phyloP scores from a whole-genome alignment of 2,113 vertebrate species.

The Mastomys coucha region DNA sequence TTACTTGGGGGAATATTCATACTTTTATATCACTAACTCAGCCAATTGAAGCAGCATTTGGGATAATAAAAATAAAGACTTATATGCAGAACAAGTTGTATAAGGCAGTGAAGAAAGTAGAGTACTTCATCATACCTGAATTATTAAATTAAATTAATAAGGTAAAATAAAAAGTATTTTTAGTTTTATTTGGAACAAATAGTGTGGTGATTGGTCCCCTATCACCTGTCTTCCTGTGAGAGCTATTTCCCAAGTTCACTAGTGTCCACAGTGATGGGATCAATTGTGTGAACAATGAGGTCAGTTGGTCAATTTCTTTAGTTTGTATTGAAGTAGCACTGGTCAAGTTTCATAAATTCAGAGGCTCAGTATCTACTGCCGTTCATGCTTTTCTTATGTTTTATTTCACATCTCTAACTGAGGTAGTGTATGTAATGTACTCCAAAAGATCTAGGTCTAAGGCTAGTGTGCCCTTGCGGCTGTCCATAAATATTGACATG shows the following conservation, averaged over 20 bases:
- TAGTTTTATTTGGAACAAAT: background rate
- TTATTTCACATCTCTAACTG: background rate
- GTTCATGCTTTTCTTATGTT: background rate
- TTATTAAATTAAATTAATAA: background rate
- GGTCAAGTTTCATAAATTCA: background rate
- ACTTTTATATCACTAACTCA: slow-evolving; percentile 12
- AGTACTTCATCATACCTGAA: background rate
- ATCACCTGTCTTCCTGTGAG: background rate
- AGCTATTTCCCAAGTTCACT: background rate
- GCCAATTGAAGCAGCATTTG: background rate
- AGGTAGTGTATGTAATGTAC: background rate
- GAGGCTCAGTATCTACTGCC: background rate
- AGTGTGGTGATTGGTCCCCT: background rate
- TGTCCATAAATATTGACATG: background rate
- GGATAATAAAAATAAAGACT: slow-evolving; percentile 17
- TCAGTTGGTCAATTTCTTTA: background rate
- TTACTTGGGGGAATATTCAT: background rate
- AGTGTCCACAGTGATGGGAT: background rate
- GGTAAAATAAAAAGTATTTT: background rate
- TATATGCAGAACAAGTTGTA: background rate
- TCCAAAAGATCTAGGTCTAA: background rate
- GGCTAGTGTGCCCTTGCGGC: background rate
- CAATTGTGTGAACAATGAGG: background rate
- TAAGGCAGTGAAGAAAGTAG: background rate
- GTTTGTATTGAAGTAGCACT: background rate